Evolutionary conservation across 2,888 invertebrate genomes (phyloP), one percentile per base, ranked within the genome.

Genomic region (Campoplex nolae): DNA sequence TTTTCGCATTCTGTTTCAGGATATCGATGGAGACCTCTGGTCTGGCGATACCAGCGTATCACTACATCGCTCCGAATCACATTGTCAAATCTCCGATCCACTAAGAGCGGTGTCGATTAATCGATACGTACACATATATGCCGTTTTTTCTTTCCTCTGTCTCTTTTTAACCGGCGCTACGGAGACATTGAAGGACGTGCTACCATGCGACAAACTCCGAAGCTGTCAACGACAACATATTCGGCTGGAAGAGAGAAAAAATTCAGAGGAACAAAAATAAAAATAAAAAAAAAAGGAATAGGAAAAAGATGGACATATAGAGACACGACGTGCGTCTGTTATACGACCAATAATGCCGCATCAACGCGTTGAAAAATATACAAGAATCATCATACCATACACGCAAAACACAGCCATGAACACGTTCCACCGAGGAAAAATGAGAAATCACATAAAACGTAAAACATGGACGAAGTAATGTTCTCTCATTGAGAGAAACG

Each of bases 21-120:
- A 98, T 98, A 97, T 97, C 98, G 87, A 98, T 98, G 98, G 98
- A 98, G 96, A 98, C 98, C 83, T 98, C 98, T 91, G 98, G 98
- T 89, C 96, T 98, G 95, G 98, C 98, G 93, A 97, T 98, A 96
- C 97, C 97, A 88, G 97, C 98, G 91, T 98, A 98, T 95, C 98
- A 98, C 95, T 98, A 98, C 96, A 97, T 98, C 95, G 97, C 98
- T 91, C 98, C 98, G 91, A 98, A 98, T 95, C 97, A 98, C 96
- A 98, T 98, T 95, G 98, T 98, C 93, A 98, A 98, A 95, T 97
- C 98, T 91, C 97, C 98, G 94, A 98, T 98, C 95, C 98, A 98
- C 96, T 98, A 97, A 90, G 90, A 90, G 79, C 77, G 84, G 83
- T 84, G 42, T 48, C 28, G 71, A 56, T 70, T 54, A 38, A 78